Evolutionary conservation across 2,888 invertebrate species (phyloP).

Genomic region (Drosophila meridiana): DNA sequence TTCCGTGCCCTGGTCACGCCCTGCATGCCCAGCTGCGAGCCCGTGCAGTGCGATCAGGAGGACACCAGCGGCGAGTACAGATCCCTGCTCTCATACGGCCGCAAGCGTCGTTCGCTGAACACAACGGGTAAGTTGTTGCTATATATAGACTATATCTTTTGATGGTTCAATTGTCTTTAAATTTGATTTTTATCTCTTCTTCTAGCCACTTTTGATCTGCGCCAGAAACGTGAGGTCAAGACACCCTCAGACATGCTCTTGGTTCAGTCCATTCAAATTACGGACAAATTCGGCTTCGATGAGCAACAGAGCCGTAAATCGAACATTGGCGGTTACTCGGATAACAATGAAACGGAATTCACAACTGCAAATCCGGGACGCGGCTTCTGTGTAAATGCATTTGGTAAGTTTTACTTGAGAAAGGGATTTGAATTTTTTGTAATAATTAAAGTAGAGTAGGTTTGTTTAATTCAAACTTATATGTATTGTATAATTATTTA

Average conservation of each 20-base stretch:
- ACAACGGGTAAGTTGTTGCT: constrained; percentile 75
- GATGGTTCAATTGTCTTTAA: neutral
- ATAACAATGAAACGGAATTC: constrained; percentile 89
- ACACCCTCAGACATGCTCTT: constrained; percentile 92
- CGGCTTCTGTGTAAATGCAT: constrained; percentile 85
- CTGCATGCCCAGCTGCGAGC: constrained; percentile 96
- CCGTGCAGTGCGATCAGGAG: constrained; percentile 94
- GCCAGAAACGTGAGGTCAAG: constrained; percentile 76
- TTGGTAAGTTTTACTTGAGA: constrained; percentile 76
- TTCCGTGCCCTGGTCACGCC: constrained; percentile 98
- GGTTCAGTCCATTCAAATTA: constrained; percentile 96
- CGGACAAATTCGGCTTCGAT: constrained; percentile 95
- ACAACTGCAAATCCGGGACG: constrained; percentile 87
- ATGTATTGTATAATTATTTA: no score
- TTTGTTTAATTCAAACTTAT: no score
- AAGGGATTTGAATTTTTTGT: no score
- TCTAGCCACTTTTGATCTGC: constrained; percentile 31
- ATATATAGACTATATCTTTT: neutral
- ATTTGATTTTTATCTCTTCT: neutral
- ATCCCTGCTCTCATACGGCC: constrained; percentile 92
- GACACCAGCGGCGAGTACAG: constrained; percentile 93
- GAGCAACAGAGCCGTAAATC: constrained; percentile 86
- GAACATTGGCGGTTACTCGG: constrained; percentile 85
- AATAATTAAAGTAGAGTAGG: no score
- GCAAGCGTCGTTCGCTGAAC: constrained; percentile 89